Conservation (phyloP, 2,888 invertebrate species). For the Ochlodes sylvanus region DNA sequence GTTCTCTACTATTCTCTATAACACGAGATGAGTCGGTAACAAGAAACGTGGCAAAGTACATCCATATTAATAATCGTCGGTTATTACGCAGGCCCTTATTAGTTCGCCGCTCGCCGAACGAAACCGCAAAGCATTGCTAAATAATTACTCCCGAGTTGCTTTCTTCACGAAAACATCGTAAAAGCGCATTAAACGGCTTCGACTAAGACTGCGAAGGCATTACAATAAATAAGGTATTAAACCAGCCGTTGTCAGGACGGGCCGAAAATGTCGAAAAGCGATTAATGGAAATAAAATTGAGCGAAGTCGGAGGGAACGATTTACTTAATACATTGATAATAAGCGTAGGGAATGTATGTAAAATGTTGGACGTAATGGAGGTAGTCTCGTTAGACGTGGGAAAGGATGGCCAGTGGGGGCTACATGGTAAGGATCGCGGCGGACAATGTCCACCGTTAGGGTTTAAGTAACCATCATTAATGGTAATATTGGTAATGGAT, state of each 20-base stretch:
- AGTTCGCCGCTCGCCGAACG: slow-evolving; percentile 68
- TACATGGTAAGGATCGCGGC: slow-evolving; percentile 72
- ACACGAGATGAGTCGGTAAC: slow-evolving; percentile 59
- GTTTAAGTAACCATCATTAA: slow-evolving; percentile 76
- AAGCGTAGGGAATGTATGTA: slow-evolving; percentile 78
- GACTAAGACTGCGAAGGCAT: slow-evolving; percentile 73
- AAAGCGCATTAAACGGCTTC: slow-evolving; percentile 72
- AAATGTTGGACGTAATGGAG: slow-evolving; percentile 78
- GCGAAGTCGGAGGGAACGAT: slow-evolving; percentile 71
- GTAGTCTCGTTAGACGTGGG: slow-evolving; percentile 83
- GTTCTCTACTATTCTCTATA: slow-evolving; percentile 38
- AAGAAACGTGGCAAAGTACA: slow-evolving; percentile 68
- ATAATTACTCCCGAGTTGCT: slow-evolving; percentile 77
- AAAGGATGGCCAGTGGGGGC: slow-evolving; percentile 59
- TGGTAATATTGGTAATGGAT: slow-evolving; percentile 79
- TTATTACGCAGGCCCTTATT: slow-evolving; percentile 79
- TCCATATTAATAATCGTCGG: slow-evolving; percentile 79
- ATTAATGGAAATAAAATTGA: slow-evolving; percentile 81
- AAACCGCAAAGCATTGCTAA: slow-evolving; percentile 82
- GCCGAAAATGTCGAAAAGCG: slow-evolving; percentile 76
- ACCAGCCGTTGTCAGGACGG: slow-evolving; percentile 64
- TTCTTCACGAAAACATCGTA: slow-evolving; percentile 80
- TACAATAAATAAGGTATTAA: slow-evolving; percentile 80
- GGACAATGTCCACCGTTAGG: slow-evolving; percentile 79
- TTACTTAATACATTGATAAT: slow-evolving; percentile 82